Conservation (phyloP, 1,140 invertebrate genomes). For the Pseudomyrmex concolor region DNA sequence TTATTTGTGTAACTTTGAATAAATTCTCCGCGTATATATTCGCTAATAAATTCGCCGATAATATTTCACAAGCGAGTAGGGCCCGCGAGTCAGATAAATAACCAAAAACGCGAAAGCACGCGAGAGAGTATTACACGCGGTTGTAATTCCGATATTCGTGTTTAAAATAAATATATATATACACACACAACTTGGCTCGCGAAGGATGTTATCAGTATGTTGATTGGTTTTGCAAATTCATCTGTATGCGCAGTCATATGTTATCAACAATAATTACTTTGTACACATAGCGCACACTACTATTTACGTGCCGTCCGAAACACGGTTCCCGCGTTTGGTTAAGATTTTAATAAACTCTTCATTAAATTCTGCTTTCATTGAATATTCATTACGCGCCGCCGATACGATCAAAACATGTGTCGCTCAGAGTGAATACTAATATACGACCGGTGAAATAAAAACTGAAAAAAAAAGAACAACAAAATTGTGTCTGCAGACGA, state of each 20-base stretch:
- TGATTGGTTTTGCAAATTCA: conserved; percentile 35
- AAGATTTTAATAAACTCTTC: conserved; percentile 27
- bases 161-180: background rate
- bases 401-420: background rate
- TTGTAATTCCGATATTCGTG: background rate
- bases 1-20: conserved; percentile 22
- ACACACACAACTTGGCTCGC: background rate
- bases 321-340: background rate
- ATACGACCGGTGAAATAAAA: conserved; percentile 1
- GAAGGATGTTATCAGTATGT: conserved; percentile 22
- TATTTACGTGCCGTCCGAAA: background rate
- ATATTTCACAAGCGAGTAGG: conserved; percentile 22
- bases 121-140: background rate
- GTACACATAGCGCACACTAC: background rate
- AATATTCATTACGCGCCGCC: conserved; percentile 2
- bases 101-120: background rate
- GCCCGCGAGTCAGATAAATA: background rate
- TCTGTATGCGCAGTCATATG: background rate
- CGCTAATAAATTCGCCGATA: conserved; percentile 26
- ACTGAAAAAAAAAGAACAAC: too few species aligned
- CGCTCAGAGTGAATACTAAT: background rate
- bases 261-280: conserved; percentile 45
- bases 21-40: background rate
- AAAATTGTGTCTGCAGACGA: too few species aligned
- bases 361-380: conserved; percentile 5